Percentiles rank a stretch among this genome's conserved stretches.
Evolutionary conservation across 1,140 invertebrate genomes (phyloP).

Genomic region (Calliopsis andreniformis): DNA sequence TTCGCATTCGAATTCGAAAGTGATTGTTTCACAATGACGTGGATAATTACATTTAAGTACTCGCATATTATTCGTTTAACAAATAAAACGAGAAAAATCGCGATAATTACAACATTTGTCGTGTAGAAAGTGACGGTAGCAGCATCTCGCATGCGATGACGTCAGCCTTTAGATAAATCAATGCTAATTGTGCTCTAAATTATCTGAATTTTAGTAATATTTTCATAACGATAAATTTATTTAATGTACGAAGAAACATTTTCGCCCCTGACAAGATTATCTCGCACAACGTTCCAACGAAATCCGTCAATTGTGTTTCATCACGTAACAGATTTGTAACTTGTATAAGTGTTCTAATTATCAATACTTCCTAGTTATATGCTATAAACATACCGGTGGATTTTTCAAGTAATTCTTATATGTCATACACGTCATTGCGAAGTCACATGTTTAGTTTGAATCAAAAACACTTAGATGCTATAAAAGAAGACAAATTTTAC

Average conservation of each 20-base stretch:
- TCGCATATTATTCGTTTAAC: background rate
- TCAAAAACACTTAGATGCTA: background rate
- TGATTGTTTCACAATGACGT: background rate
- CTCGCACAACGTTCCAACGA: background rate
- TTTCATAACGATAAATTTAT: conserved; percentile 37
- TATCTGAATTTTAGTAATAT: conserved; percentile 39
- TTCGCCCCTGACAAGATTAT: conserved; percentile 17
- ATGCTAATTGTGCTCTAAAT: conserved; percentile 23
- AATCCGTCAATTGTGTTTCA: conserved; percentile 33
- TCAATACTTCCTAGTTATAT: background rate
- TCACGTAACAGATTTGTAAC: conserved; percentile 4
- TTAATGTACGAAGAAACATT: background rate
- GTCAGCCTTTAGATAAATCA: conserved; percentile 14
- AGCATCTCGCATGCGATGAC: background rate
- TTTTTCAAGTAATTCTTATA: background rate
- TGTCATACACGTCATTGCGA: background rate
- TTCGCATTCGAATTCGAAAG: too few relatives aligned
- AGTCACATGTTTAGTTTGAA: background rate
- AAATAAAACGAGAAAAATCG: background rate
- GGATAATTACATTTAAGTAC: too few relatives aligned
- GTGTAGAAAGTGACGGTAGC: background rate
- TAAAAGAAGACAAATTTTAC: background rate
- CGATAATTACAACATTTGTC: conserved; percentile 6
- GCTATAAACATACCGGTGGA: background rate
- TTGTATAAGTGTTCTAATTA: background rate